A percentile compares a stretch with the other conserved stretches of the same genome.
These are phyloP conservation scores for Otus sunia DNA, from an alignment of 2,113 vertebrate genomes.

Conservation along the genomic window DNA sequence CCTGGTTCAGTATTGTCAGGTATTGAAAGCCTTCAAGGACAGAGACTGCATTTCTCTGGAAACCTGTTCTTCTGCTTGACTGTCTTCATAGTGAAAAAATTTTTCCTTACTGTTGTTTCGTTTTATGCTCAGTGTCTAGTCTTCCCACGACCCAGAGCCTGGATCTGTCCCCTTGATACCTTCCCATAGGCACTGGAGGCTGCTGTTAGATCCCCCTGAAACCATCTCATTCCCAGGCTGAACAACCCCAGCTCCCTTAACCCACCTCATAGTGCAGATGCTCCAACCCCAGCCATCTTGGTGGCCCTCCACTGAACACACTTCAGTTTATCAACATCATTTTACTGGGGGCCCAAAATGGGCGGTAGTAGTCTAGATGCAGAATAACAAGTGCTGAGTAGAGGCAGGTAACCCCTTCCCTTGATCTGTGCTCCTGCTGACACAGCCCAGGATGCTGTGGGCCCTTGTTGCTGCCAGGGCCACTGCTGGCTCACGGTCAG, in stretches of 20 bases:
- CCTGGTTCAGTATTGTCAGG: not conserved
- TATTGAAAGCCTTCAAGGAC: not conserved
- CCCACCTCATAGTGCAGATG: not conserved
- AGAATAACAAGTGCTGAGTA: not conserved
- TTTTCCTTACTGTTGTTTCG: not conserved
- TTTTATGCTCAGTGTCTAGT: not conserved
- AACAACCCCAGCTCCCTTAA: not conserved
- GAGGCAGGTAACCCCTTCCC: not conserved
- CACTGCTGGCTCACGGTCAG: not conserved
- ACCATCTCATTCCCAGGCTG: not conserved
- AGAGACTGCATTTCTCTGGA: not conserved
- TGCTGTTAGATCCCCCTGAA: not conserved
- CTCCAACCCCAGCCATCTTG: rapidly evolving
- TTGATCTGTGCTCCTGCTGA: not conserved
- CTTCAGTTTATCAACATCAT: not conserved
- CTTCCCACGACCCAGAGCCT: not conserved
- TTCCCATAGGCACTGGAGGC: not conserved
- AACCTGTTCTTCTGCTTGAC: not conserved
- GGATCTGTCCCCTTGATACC: not conserved
- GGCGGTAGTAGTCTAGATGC: not conserved
- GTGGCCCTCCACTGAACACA: rapidly evolving
- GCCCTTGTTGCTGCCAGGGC: rapidly evolving
- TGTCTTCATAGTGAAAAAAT: not conserved
- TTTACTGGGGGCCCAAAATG: not conserved
- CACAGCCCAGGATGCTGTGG: not conserved